phyloP scores from a whole-genome alignment of 2,797 vertebrate species.

The Gallinago solitaria region DNA sequence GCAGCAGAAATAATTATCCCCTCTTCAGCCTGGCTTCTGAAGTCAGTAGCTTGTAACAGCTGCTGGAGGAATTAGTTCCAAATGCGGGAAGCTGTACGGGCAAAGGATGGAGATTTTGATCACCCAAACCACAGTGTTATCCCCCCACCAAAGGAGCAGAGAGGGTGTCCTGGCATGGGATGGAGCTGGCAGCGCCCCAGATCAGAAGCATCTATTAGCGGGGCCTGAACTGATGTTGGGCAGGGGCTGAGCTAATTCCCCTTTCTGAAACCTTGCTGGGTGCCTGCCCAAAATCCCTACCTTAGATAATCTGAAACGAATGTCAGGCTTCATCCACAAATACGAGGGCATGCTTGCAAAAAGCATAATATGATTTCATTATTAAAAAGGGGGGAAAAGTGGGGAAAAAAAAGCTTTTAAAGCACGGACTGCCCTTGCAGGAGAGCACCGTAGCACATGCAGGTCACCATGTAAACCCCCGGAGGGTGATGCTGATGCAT shows the following conservation, averaged over 20 bases:
- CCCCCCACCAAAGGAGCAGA: background rate
- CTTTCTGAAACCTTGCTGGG: background rate
- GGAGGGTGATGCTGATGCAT: fast-evolving
- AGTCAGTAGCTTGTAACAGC: conserved; percentile 1
- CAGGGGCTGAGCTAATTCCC: background rate
- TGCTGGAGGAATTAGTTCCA: conserved; percentile 6
- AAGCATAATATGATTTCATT: background rate
- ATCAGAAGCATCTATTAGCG: background rate
- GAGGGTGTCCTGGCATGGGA: background rate
- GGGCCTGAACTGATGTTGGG: background rate
- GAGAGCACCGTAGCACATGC: fast-evolving
- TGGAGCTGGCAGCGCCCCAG: background rate
- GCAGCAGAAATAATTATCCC: background rate
- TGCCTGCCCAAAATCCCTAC: background rate
- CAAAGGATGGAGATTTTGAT: background rate
- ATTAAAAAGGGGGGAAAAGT: background rate
- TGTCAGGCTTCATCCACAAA: background rate
- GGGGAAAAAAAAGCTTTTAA: background rate
- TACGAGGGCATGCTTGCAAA: background rate
- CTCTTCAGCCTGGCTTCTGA: background rate
- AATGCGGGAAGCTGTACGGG: background rate
- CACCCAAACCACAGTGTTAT: background rate
- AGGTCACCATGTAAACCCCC: background rate
- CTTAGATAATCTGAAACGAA: background rate
- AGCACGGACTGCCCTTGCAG: background rate